These are phyloP conservation scores for Paragorgia papillata DNA, from an alignment of 92 coral and sea anemone genomes.

Conservation along the genomic window DNA sequence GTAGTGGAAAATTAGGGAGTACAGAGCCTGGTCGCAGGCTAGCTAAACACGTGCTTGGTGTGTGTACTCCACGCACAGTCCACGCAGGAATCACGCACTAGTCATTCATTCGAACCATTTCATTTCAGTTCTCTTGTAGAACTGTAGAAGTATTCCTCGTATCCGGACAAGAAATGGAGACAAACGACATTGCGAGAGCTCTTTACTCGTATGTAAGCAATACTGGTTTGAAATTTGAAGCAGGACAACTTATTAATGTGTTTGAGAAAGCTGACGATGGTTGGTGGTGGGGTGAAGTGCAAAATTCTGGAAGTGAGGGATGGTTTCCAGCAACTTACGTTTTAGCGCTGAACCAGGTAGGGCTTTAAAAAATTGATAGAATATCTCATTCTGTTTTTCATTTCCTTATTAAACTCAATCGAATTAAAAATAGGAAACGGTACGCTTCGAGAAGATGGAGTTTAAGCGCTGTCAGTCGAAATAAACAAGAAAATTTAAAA, in stretches of 20 bases:
- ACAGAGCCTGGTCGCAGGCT: not conserved
- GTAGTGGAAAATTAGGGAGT: no score
- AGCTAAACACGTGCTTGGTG: no score
- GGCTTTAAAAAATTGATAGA: not conserved
- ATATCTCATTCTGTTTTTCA: not conserved
- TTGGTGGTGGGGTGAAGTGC: constrained; percentile 47
- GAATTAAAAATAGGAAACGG: not conserved
- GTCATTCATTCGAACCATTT: constrained; percentile 22
- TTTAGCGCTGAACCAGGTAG: constrained; percentile 17
- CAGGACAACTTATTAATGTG: constrained; percentile 39
- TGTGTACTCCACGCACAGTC: constrained; percentile 7
- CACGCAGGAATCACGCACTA: not conserved
- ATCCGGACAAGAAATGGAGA: constrained; percentile 16
- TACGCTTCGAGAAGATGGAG: no score
- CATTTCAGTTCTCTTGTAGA: no score
- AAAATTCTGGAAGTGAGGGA: constrained; percentile 32
- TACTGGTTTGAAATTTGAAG: constrained; percentile 35
- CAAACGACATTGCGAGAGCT: constrained; percentile 31
- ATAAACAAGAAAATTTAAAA: no score
- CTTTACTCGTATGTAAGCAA: constrained; percentile 21
- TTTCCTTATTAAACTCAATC: constrained; percentile 15
- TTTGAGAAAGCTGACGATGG: constrained; percentile 38
- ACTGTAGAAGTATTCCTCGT: not conserved
- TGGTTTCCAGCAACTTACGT: constrained; percentile 42
- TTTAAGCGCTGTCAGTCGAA: no score